These are phyloP conservation scores for Vireo altiloquus DNA, from an alignment of 2,113 vertebrate genomes.

Conservation along the genomic window DNA sequence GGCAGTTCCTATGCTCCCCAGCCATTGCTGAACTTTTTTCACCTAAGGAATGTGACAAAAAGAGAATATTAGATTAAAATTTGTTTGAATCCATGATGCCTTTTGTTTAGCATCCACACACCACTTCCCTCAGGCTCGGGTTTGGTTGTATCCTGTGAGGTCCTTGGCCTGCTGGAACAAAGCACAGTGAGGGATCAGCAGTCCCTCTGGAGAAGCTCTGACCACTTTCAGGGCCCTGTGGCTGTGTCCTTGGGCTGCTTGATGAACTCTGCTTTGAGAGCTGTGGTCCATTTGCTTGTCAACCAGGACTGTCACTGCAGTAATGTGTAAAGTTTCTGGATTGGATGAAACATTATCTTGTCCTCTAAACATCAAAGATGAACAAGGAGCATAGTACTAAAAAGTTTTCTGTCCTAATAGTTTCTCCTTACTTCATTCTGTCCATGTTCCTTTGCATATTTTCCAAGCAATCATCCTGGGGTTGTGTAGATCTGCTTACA, in stretches of 20 bases:
- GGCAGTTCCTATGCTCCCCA: not conserved
- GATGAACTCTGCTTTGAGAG: not conserved
- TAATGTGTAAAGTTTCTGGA: not conserved
- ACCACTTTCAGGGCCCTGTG: not conserved
- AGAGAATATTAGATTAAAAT: not conserved
- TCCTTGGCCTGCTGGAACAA: not conserved
- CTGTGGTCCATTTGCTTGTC: not conserved
- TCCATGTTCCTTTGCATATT: not conserved
- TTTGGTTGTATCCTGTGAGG: not conserved
- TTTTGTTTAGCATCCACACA: not conserved
- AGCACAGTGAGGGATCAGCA: not conserved
- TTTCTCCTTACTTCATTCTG: not conserved
- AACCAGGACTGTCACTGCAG: not conserved
- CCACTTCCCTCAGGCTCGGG: accelerated
- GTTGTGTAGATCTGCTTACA: not conserved
- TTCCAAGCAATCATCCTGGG: not conserved
- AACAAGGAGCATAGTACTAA: not conserved
- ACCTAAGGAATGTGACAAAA: not conserved
- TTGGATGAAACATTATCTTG: not conserved
- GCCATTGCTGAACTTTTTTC: not conserved
- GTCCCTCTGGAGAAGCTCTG: not conserved
- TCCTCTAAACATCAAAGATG: not conserved
- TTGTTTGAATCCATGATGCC: not conserved
- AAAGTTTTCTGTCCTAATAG: not conserved
- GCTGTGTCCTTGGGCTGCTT: not conserved